phyloP scores from a whole-genome alignment of 2,797 vertebrate species.

The Poeciliopsis presidionis region DNA sequence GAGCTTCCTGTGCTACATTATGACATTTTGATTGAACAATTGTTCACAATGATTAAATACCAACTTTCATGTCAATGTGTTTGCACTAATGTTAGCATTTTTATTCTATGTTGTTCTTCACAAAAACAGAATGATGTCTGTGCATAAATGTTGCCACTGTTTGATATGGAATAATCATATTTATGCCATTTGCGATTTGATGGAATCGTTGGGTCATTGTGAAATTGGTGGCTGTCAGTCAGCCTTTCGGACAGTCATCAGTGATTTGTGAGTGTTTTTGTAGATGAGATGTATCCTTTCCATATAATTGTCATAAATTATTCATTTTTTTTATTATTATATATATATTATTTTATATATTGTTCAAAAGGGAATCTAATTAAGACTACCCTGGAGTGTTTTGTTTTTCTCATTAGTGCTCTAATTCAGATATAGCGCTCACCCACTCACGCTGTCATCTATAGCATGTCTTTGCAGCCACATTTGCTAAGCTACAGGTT shows the following conservation, averaged over 20 bases:
- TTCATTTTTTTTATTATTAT: neutral
- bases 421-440: neutral
- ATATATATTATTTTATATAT: neutral
- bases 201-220: conserved; percentile 56
- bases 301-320: conserved; percentile 23
- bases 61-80: conserved; percentile 7
- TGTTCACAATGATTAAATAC: neutral
- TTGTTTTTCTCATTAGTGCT: conserved; percentile 23
- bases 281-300: conserved; percentile 46
- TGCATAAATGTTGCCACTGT: conserved; percentile 13
- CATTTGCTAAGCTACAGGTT: conserved; percentile 9
- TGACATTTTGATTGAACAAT: neutral
- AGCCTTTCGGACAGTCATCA: conserved; percentile 49
- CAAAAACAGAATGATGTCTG: conserved; percentile 27
- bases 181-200: conserved; percentile 52
- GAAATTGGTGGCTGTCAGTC: conserved; percentile 49
- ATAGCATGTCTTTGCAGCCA: conserved; percentile 1
- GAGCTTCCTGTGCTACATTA: neutral
- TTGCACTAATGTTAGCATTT: conserved; percentile 4
- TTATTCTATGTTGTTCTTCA: conserved; percentile 26
- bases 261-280: conserved; percentile 43
- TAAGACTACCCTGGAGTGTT: conserved; percentile 10
- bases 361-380: conserved; percentile 27
- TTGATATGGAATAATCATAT: conserved; percentile 42
- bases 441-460: conserved; percentile 8